phyloP scores from a whole-genome alignment of 2,113 vertebrate species.

The Hemicordylus capensis region DNA sequence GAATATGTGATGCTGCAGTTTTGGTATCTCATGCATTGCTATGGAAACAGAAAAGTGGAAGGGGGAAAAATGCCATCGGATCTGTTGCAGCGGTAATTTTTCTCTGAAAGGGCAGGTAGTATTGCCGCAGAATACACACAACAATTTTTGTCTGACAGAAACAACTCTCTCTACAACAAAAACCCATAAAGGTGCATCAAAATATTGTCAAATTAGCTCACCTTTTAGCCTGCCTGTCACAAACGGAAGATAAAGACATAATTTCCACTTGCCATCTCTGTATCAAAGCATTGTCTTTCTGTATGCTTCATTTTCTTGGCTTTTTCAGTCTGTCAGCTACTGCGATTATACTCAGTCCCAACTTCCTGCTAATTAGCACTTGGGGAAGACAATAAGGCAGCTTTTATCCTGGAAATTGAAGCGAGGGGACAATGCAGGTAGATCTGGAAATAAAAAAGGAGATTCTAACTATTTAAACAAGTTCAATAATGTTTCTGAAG shows the following conservation, averaged over 20 bases:
- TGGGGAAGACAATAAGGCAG: neutral
- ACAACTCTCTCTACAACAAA: neutral
- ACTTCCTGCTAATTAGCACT: neutral
- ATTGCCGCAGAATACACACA: neutral
- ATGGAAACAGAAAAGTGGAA: neutral
- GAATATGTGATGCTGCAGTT: neutral
- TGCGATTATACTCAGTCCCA: neutral
- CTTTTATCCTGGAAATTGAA: neutral
- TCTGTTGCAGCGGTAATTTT: neutral
- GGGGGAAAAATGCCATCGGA: neutral
- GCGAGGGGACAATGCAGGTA: neutral
- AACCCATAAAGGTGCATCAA: neutral
- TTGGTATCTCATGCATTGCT: neutral
- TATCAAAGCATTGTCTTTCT: neutral
- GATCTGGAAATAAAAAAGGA: neutral
- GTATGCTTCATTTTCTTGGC: rapidly evolving
- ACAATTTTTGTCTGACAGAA: neutral
- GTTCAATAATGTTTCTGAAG: neutral
- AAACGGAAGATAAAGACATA: slow-evolving; percentile 7
- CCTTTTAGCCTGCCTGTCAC: slow-evolving; percentile 27
- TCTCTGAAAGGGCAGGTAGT: neutral
- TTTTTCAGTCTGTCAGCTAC: neutral
- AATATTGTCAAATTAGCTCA: slow-evolving; percentile 26
- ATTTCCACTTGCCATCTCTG: neutral
- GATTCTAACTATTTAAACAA: neutral